A percentile compares a stretch with the other conserved stretches of the same genome.
Evolutionary conservation across 1,140 invertebrate genomes (phyloP).

Genomic region (Anagrus nilaparvatae): DNA sequence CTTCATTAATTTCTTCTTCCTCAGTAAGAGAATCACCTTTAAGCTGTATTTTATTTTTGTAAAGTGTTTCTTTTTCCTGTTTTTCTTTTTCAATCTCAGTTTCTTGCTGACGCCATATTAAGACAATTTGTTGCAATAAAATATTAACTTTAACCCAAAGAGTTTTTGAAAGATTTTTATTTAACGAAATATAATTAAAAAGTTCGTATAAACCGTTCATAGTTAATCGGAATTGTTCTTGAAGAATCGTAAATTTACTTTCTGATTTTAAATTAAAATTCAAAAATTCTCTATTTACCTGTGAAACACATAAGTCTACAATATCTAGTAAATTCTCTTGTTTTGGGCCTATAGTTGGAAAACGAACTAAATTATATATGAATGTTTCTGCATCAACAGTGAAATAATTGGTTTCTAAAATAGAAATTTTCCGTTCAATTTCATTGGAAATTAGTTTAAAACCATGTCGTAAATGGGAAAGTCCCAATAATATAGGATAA

Average conservation of each 20-base stretch:
- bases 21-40: slow-evolving; percentile 56
- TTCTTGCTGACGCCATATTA: slow-evolving; percentile 67
- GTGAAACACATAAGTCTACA: slow-evolving; percentile 34
- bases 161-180: slow-evolving; percentile 37
- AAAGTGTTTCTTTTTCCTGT: slow-evolving; percentile 69
- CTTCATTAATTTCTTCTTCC: slow-evolving; percentile 59
- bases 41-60: slow-evolving; percentile 52
- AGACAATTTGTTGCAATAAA: slow-evolving; percentile 50
- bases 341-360: slow-evolving; percentile 36
- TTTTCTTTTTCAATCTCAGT: slow-evolving; percentile 55
- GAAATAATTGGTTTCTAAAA: slow-evolving; percentile 14
- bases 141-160: slow-evolving; percentile 43
- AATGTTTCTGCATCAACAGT: slow-evolving; percentile 24
- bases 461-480: slow-evolving; percentile 51
- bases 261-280: slow-evolving; percentile 13
- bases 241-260: slow-evolving; percentile 16
- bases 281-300: slow-evolving; percentile 22
- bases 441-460: slow-evolving; percentile 41
- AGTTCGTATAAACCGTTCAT: slow-evolving; percentile 58
- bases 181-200: slow-evolving; percentile 44
- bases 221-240: slow-evolving; percentile 43
- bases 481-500: slow-evolving; percentile 47
- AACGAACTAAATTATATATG: slow-evolving; percentile 40
- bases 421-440: slow-evolving; percentile 28
- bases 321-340: slow-evolving; percentile 35